Evolutionary conservation across 2,888 invertebrate species (phyloP).

Genomic region (Dilophus febrilis): DNA sequence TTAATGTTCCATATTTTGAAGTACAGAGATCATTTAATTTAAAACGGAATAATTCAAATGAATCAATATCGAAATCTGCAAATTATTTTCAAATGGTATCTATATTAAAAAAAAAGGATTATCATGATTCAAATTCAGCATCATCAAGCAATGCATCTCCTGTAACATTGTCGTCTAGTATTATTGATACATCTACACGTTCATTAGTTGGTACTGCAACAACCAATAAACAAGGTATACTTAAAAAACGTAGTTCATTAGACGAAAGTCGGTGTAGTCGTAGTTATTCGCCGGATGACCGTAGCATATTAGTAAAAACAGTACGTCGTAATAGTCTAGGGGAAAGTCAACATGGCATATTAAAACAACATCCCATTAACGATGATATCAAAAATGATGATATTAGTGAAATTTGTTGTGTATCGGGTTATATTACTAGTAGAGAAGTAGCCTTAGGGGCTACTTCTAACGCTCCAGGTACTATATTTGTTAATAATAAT

Average conservation of each 20-base stretch:
- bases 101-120: conserved; percentile 50
- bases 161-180: conserved; percentile 64
- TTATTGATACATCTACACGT: conserved; percentile 45
- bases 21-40: no score
- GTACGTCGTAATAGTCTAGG: conserved; percentile 28
- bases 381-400: no score
- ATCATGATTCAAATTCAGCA: conserved; percentile 30
- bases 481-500: no score
- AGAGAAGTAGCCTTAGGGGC: no score
- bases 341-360: conserved; percentile 44
- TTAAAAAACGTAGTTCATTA: conserved; percentile 67
- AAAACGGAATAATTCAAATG: conserved; percentile 32
- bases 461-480: no score
- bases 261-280: conserved; percentile 42
- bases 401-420: no score
- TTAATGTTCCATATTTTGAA: no score
- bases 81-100: conserved; percentile 39
- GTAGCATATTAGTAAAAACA: conserved; percentile 27
- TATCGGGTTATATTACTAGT: no score
- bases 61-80: conserved; percentile 30
- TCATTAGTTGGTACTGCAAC: conserved; percentile 34
- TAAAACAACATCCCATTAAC: conserved; percentile 65
- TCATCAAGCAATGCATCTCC: conserved; percentile 44
- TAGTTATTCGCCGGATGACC: conserved; percentile 29
- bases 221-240: conserved; percentile 50